Evolutionary conservation across 2,113 vertebrate species (phyloP).

Genomic region (Odontophorus gujanensis): DNA sequence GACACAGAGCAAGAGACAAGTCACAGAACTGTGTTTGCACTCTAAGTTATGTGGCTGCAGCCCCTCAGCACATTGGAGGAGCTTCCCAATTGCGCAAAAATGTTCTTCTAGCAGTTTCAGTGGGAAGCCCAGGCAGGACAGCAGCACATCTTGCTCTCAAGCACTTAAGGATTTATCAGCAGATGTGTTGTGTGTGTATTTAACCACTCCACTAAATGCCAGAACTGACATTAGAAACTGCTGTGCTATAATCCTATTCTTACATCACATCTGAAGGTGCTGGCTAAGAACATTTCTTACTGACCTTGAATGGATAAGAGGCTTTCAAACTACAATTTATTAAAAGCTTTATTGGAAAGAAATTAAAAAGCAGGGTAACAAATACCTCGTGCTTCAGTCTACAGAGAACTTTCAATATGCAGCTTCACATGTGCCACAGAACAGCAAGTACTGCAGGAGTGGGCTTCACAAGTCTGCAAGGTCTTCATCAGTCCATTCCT

Average conservation of each 20-base stretch:
- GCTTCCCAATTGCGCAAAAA: too few species aligned
- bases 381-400: neutral
- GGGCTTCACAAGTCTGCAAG: constrained; percentile 49
- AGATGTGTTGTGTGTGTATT: neutral
- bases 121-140: neutral
- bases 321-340: neutral
- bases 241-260: neutral
- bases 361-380: accelerated
- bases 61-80: accelerated
- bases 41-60: accelerated
- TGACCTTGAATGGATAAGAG: neutral
- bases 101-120: accelerated
- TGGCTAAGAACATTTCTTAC: neutral
- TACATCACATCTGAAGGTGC: neutral
- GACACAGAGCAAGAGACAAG: neutral
- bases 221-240: neutral
- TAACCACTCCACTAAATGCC: too few species aligned
- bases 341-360: neutral
- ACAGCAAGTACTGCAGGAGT: neutral
- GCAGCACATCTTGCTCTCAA: too few species aligned
- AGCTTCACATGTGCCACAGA: accelerated
- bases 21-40: neutral
- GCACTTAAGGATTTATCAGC: too few species aligned
- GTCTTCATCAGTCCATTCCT: constrained; percentile 95
- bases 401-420: neutral